Evolutionary conservation across 2,888 invertebrate species (phyloP).

Genomic region (Ichneumon xanthorius): DNA sequence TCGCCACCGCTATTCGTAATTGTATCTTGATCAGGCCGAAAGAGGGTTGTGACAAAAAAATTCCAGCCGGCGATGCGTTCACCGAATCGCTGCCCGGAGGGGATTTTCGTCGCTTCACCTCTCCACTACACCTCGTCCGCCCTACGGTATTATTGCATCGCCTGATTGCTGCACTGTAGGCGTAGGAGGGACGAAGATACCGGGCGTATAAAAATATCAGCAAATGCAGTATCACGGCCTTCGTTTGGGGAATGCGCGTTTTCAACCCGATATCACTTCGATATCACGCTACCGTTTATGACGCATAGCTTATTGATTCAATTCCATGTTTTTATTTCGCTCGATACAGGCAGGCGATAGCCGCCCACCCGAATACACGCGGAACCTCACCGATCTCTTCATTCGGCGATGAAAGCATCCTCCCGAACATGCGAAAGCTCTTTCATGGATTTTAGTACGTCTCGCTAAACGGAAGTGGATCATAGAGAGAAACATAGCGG

Average conservation of each 20-base stretch:
- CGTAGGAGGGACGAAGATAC: constrained; percentile 18
- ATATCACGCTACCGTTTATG: constrained; percentile 26
- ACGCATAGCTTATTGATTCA: constrained; percentile 16
- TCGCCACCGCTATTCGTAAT: neutral
- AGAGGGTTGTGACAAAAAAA: constrained; percentile 4
- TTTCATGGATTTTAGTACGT: constrained; percentile 24
- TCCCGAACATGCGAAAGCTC: constrained; percentile 36
- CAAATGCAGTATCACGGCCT: neutral
- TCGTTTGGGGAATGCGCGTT: constrained; percentile 25
- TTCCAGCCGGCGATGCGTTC: neutral
- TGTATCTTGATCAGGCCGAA: neutral
- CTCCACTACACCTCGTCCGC: neutral
- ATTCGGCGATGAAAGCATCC: constrained; percentile 41
- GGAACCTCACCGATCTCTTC: constrained; percentile 13
- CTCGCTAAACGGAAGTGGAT: constrained; percentile 1
- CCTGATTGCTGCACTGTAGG: neutral
- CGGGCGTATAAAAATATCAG: neutral
- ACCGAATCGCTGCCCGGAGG: neutral
- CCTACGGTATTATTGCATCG: constrained; percentile 16
- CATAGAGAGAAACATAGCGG: neutral
- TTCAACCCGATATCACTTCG: constrained; percentile 11
- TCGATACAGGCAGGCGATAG: constrained; percentile 14
- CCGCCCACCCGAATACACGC: neutral
- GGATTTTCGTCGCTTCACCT: neutral
- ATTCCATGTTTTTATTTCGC: constrained; percentile 24